phyloP scores from a whole-genome alignment of 1,140 invertebrate genomes.

The Caenorhabditis latens region DNA sequence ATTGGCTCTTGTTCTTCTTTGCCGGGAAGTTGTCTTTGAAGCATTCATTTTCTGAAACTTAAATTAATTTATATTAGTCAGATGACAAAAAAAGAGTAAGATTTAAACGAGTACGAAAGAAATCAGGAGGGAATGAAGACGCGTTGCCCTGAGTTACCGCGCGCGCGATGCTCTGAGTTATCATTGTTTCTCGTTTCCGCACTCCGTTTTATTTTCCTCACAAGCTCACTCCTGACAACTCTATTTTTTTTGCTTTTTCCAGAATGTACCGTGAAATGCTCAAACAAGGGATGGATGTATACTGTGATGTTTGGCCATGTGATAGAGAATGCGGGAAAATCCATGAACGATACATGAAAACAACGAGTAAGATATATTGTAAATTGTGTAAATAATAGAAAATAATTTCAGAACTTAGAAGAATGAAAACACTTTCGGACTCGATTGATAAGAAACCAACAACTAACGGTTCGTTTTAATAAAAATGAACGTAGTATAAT shows the following conservation, averaged over 20 bases:
- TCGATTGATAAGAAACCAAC: not conserved
- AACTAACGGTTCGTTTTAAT: not conserved
- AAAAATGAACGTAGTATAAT: not conserved
- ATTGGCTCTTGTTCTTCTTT: too few species aligned
- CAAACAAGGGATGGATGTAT: not conserved
- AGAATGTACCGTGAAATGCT: constrained; percentile 46
- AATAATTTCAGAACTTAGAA: not conserved
- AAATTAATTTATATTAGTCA: too few species aligned
- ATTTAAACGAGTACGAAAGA: not conserved
- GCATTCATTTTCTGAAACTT: too few species aligned
- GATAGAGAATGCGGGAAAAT: constrained; percentile 39
- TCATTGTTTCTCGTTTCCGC: not conserved
- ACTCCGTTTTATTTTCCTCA: not conserved
- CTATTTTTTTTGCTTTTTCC: not conserved
- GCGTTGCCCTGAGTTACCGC: constrained; percentile 4
- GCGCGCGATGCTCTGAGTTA: not conserved
- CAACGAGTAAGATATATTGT: not conserved
- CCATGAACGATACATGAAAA: not conserved
- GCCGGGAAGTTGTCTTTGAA: too few species aligned
- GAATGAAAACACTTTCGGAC: not conserved
- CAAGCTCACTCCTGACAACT: not conserved
- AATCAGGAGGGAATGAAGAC: not conserved
- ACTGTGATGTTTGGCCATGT: constrained; percentile 29
- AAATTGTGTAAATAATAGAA: not conserved
- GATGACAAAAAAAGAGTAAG: not conserved